Conservation (phyloP, 1,140 invertebrate genomes). For the Asobara japonica region DNA sequence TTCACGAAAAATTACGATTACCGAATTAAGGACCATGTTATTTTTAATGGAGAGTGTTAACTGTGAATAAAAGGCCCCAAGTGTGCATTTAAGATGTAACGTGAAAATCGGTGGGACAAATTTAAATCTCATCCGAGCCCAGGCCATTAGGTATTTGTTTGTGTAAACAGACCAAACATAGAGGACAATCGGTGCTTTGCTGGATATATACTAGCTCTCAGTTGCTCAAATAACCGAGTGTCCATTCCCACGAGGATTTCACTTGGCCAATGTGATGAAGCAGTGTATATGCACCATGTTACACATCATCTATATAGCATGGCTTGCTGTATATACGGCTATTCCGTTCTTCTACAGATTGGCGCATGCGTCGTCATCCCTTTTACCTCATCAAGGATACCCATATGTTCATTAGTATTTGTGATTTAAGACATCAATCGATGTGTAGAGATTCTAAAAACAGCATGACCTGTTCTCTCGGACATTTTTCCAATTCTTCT, state of each 20-base stretch:
- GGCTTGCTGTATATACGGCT: no score
- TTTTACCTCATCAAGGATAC: no score
- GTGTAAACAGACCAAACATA: conserved; percentile 64
- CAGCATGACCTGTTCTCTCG: no score
- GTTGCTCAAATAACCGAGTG: conserved; percentile 61
- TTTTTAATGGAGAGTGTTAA: no score
- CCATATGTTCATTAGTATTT: no score
- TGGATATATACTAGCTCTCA: conserved; percentile 18
- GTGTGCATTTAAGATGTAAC: not conserved
- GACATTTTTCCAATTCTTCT: no score
- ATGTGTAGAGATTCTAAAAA: no score
- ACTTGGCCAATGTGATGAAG: conserved; percentile 23
- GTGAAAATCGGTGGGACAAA: conserved; percentile 43
- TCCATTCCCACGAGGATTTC: conserved; percentile 64
- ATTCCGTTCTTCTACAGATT: no score
- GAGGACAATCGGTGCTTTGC: conserved; percentile 55
- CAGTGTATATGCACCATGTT: conserved; percentile 19
- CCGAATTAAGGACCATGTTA: no score
- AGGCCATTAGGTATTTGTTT: conserved; percentile 59
- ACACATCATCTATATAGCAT: conserved; percentile 35
- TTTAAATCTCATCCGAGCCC: conserved; percentile 66
- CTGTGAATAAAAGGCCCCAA: not conserved
- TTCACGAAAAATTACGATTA: no score
- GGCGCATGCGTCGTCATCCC: no score
- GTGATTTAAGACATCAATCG: no score